Base-by-base conservation (phyloP, 2,888 invertebrate genomes). In the Tachina fera region DNA sequence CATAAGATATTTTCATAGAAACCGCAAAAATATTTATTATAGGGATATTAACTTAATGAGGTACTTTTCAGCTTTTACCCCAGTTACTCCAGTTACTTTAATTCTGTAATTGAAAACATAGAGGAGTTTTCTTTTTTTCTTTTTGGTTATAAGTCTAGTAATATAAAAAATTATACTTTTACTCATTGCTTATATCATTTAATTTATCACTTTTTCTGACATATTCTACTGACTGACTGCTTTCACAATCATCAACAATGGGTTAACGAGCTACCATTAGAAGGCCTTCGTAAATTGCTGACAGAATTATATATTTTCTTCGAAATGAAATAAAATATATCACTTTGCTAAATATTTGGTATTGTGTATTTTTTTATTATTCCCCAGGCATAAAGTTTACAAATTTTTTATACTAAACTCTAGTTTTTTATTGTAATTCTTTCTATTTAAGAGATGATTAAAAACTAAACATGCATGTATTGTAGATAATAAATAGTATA, bases 211-310 rank as follows among this genome's bases (percentile, higher is more conserved):
- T 39, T 79, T 61, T 79, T 14, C 56, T 67, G 80, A 45, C 47
- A 49, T 51, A 51, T 47, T 60, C 5, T 19, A 22, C 22, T 41
- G 61, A 22, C 22, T 41, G 61, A 31, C 49, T 56, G 19, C 63
- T 65, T 63, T 45, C 14, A 22, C 31, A 56, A 67, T 65, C 85
- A 82, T 86, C 74, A 86, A 49, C 70, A 60, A n/a, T n/a, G n/a
- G n/a, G n/a, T 70, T 86, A 86, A 86, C 49, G 85, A 82, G 49
- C 22, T 13, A 56, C 47, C 78, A 86, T 86, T 79, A 82, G 70
- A 41, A 45, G 77, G 61, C 71, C 53, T 53, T 74, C 72, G 75
- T 16, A 85, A 70, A 85, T 70, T 71, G 70, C 63, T 75, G 41
- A 75, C 49, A 60, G 70, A 70, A 78, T 77, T 78, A 72, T 63